Conservation (phyloP, 2,113 vertebrate species). For the Ramphastos sulfuratus region DNA sequence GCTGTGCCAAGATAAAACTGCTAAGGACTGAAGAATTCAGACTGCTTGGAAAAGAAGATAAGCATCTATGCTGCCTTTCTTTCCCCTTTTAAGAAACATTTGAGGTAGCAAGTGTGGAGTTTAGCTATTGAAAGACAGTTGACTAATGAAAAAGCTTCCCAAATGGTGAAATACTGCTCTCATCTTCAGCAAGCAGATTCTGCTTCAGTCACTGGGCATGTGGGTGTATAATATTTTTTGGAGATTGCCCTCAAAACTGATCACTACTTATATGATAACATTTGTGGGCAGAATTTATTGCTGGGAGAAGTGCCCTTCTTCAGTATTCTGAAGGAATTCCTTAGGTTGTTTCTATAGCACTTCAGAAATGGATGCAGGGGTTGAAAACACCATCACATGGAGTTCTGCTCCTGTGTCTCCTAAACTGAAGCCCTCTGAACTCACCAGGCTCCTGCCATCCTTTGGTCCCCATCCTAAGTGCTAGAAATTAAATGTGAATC, state of each 20-base stretch:
- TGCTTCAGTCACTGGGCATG: not conserved
- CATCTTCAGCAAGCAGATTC: not conserved
- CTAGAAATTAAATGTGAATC: not conserved
- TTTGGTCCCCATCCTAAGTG: not conserved
- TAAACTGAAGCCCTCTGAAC: not conserved
- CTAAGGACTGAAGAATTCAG: slow-evolving; percentile 4
- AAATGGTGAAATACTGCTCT: slow-evolving; percentile 1
- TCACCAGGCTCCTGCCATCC: not conserved
- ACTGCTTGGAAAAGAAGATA: slow-evolving; percentile 18
- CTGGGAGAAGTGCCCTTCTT: not conserved
- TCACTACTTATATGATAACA: not conserved
- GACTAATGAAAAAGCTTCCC: slow-evolving; percentile 13
- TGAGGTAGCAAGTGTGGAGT: not conserved
- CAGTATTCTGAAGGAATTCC: not conserved
- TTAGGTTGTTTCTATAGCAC: not conserved
- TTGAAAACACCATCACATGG: not conserved
- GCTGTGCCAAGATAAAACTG: slow-evolving; percentile 46
- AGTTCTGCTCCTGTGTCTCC: not conserved
- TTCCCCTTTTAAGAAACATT: not conserved
- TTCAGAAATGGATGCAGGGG: fast-evolving
- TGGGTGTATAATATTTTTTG: slow-evolving; percentile 4
- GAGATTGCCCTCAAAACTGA: slow-evolving; percentile 24
- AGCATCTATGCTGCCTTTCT: not conserved
- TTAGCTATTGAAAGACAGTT: not conserved
- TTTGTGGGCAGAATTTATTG: not conserved